Evolutionary conservation across 2,888 invertebrate genomes (phyloP), one percentile per base, ranked within the genome.

Genomic region (Beris chalybata): DNA sequence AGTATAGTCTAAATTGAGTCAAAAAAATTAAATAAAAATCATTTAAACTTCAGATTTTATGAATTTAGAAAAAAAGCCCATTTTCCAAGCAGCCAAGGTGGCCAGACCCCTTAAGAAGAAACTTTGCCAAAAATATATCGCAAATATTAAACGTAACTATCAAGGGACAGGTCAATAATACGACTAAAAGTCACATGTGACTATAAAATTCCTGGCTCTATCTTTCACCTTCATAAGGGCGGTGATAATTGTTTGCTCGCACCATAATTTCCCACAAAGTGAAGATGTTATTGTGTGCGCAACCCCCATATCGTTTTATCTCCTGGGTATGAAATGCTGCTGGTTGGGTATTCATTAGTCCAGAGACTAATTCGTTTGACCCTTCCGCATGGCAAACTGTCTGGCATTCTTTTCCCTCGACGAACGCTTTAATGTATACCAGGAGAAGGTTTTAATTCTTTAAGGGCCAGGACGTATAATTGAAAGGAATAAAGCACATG

Each of bases 221-320:
- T 57, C 43, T 44, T 57, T 57, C 32, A 44, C 12, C 7, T 32
- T 22, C 57, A 57, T 57, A 57, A 57, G 57, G 57, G 57, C 57
- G 57, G 44, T 44, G 57, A 57, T 57, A 57, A 57, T 57, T 57
- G 57, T 57, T 57, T 57, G 57, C 57, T 57, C 45, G 44, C 57
- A 57, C 57, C 43, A 56, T 57, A 57, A 57, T 57, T 57, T 57
- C 44, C 57, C 57, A 22, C 57, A 57, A 57, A 57, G 57, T 57
- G 57, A 57, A 57, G 57, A 57, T 57, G 57, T 57, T 57, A 57
- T 57, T 57, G 44, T 15, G 38, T 1, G 53, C 44, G 44, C 57
- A 57, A 57, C 57, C 57, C 57, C 44, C 29, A 57, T 57, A 31
- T 57, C 44, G 22, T 57, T 44, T 44, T 53, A 53, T 53, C 53